phyloP scores from a whole-genome alignment of 2,888 invertebrate genomes.

The Andrena minutula region DNA sequence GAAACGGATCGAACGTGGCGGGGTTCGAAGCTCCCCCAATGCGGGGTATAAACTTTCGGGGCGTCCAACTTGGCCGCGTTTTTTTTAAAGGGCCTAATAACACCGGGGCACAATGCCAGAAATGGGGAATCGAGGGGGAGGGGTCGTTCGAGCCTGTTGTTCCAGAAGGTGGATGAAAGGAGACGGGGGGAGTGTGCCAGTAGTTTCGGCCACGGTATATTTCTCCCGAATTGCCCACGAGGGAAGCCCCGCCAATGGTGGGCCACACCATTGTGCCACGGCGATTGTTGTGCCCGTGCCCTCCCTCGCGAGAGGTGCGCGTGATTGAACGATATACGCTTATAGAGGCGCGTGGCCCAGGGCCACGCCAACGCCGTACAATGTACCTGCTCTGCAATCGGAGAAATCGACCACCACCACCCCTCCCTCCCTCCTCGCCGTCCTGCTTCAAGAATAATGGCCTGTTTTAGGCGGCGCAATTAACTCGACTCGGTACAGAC shows the following conservation, averaged over 20 bases:
- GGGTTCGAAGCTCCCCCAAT: too few relatives aligned
- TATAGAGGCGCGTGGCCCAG: slow-evolving; percentile 68
- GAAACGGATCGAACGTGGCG: neutral
- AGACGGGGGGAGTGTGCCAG: slow-evolving; percentile 23
- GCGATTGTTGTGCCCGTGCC: slow-evolving; percentile 50
- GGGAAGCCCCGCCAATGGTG: slow-evolving; percentile 48
- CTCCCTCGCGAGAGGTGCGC: slow-evolving; percentile 50
- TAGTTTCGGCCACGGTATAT: slow-evolving; percentile 33
- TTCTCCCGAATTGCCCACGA: slow-evolving; percentile 51
- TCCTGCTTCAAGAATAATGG: slow-evolving; percentile 59
- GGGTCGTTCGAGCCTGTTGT: slow-evolving; percentile 10
- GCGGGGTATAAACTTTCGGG: too few relatives aligned
- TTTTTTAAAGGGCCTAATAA: too few relatives aligned
- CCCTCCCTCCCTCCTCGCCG: too few relatives aligned
- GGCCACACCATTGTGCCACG: slow-evolving; percentile 62
- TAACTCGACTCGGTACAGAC: slow-evolving; percentile 51
- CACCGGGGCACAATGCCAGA: too few relatives aligned
- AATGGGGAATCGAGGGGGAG: neutral
- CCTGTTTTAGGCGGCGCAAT: slow-evolving; percentile 69
- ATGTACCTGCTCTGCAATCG: slow-evolving; percentile 62
- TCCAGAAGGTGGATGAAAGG: slow-evolving; percentile 18
- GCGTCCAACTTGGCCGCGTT: too few relatives aligned
- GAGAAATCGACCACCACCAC: slow-evolving; percentile 61
- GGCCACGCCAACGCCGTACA: slow-evolving; percentile 61
- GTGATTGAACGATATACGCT: slow-evolving; percentile 70